These are phyloP conservation scores for Aphaenogaster floridana DNA, from an alignment of 1,140 invertebrate genomes.

Conservation along the genomic window DNA sequence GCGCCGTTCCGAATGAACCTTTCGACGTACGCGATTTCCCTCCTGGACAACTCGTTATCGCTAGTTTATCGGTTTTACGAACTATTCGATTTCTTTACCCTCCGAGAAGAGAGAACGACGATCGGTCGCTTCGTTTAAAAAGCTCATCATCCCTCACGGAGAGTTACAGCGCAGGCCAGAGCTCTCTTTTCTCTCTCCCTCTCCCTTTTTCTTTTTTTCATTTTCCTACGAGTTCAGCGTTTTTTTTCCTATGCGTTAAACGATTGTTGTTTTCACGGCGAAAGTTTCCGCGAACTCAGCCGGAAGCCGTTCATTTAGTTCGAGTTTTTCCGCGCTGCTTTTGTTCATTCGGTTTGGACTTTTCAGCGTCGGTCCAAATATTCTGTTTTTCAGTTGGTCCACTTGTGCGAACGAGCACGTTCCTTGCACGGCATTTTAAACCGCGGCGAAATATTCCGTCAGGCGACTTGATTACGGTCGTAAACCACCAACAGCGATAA, in stretches of 20 bases:
- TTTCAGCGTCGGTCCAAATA: slow-evolving; percentile 44
- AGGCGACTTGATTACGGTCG: slow-evolving; percentile 10
- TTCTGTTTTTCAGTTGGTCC: slow-evolving; percentile 29
- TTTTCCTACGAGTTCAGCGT: slow-evolving; percentile 64
- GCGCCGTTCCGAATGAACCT: background rate
- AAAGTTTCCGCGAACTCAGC: slow-evolving; percentile 61
- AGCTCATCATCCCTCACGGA: slow-evolving; percentile 46
- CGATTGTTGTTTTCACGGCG: slow-evolving; percentile 59
- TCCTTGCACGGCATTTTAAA: slow-evolving; percentile 18
- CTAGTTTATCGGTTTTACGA: slow-evolving; percentile 34
- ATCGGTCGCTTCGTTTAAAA: slow-evolving; percentile 39
- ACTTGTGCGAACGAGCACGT: slow-evolving; percentile 20
- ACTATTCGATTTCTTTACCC: slow-evolving; percentile 38
- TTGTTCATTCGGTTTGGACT: slow-evolving; percentile 57
- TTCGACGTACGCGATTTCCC: slow-evolving; percentile 2
- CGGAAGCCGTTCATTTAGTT: slow-evolving; percentile 46
- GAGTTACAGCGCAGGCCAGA: slow-evolving; percentile 14
- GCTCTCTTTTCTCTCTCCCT: background rate
- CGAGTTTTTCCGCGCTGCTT: slow-evolving; percentile 57
- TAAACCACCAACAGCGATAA: slow-evolving; percentile 28
- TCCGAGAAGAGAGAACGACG: background rate
- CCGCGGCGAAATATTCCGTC: slow-evolving; percentile 8
- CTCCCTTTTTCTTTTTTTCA: slow-evolving; percentile 1
- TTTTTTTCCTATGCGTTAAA: slow-evolving; percentile 58
- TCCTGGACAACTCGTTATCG: background rate